A percentile compares a stretch with the other conserved stretches of the same genome.
Conservation (phyloP, 2,888 invertebrate genomes). For the Hedychridium roseum region DNA sequence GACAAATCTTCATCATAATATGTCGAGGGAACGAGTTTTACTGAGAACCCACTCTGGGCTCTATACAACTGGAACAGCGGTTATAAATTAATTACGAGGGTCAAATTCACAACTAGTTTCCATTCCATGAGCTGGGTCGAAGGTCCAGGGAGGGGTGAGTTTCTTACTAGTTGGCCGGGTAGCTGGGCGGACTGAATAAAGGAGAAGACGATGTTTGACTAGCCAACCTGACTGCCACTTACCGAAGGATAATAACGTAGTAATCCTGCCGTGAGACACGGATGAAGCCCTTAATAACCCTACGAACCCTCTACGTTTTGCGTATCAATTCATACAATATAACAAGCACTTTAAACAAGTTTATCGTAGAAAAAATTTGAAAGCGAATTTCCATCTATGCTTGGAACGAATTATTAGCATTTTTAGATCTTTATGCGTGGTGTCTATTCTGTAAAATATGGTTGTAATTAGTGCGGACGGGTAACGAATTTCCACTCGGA, state of each 20-base stretch:
- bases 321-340: slow-evolving; percentile 37
- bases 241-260: slow-evolving; percentile 54
- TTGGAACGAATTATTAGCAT: background rate
- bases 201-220: slow-evolving; percentile 55
- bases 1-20: too few relatives aligned
- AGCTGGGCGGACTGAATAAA: slow-evolving; percentile 38
- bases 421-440: background rate
- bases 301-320: slow-evolving; percentile 42
- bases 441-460: background rate
- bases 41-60: too few relatives aligned
- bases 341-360: background rate
- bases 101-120: slow-evolving; percentile 49
- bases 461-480: slow-evolving; percentile 5
- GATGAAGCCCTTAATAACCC: slow-evolving; percentile 50
- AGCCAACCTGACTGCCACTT: slow-evolving; percentile 54
- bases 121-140: slow-evolving; percentile 29
- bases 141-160: slow-evolving; percentile 29
- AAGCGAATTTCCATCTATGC: background rate
- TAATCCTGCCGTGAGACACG: slow-evolving; percentile 49
- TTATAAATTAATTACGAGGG: slow-evolving; percentile 59
- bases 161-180: slow-evolving; percentile 49
- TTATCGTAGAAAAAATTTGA: background rate
- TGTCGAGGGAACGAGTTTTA: too few relatives aligned
- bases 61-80: slow-evolving; percentile 38
- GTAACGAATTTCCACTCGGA: slow-evolving; percentile 36